Conservation (phyloP, 2,888 invertebrate genomes). For the Anarsia innoxiella region DNA sequence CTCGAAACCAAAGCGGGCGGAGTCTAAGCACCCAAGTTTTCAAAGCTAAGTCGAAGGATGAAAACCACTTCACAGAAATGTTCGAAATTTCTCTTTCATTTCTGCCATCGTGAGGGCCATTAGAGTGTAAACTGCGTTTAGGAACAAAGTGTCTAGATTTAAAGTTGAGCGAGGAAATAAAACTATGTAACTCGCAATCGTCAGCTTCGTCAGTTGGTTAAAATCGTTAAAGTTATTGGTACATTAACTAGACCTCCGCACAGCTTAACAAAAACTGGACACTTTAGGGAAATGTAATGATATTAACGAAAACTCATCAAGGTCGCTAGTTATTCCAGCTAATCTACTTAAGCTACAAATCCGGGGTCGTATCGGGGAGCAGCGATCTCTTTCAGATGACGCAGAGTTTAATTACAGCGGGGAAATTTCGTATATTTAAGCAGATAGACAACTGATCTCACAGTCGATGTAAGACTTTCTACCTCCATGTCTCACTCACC, state of each 20-base stretch:
- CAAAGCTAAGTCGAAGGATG: slow-evolving; percentile 8
- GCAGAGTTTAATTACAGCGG: background rate
- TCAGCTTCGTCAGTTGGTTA: background rate
- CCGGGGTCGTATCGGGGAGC: background rate
- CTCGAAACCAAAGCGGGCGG: slow-evolving; percentile 16
- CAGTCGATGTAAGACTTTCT: background rate
- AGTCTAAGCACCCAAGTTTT: slow-evolving; percentile 12
- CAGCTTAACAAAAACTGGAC: too few species aligned
- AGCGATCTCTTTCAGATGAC: slow-evolving; percentile 3
- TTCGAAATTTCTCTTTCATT: slow-evolving; percentile 8
- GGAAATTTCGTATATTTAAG: slow-evolving; percentile 5
- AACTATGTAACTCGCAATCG: background rate
- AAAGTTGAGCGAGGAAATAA: slow-evolving; percentile 6
- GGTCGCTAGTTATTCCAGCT: background rate
- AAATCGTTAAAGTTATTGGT: background rate
- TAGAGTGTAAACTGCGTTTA: slow-evolving; percentile 8
- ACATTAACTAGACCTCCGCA: too few species aligned
- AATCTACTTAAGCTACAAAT: background rate
- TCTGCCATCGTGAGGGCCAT: slow-evolving; percentile 5
- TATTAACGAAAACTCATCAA: background rate
- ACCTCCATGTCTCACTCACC: slow-evolving; percentile 1
- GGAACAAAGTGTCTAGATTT: slow-evolving; percentile 5
- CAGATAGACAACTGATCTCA: slow-evolving; percentile 1
- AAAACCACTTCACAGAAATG: slow-evolving; percentile 6
- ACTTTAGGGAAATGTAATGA: background rate